phyloP scores from a whole-genome alignment of 1,140 invertebrate species.

The Anastatus disparis region DNA sequence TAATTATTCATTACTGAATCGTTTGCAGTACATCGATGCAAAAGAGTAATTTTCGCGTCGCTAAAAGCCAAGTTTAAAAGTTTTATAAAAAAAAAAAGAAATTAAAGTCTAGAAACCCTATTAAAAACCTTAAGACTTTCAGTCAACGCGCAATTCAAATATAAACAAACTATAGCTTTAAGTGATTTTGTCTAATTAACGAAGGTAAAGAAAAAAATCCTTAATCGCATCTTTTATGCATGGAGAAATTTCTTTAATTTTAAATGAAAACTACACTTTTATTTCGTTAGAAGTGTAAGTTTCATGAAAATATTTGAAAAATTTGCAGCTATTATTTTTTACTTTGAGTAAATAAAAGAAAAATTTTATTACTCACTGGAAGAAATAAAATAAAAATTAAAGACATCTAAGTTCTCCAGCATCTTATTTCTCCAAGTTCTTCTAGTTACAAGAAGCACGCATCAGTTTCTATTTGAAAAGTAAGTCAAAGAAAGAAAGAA shows the following conservation, averaged over 20 bases:
- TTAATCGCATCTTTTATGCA: background rate
- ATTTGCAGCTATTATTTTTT: background rate
- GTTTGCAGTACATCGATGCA: too few species aligned
- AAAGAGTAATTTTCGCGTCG: too few species aligned
- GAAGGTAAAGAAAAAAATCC: background rate
- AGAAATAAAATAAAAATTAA: too few species aligned
- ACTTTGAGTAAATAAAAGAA: background rate
- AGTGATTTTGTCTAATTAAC: background rate
- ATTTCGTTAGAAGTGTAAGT: too few species aligned
- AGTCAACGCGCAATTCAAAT: background rate
- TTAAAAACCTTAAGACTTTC: background rate
- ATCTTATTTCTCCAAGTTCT: background rate
- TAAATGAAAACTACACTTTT: conserved; percentile 3
- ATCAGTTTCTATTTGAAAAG: too few species aligned
- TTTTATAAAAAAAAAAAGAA: too few species aligned
- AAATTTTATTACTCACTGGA: background rate
- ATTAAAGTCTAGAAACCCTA: too few species aligned
- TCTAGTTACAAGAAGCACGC: background rate
- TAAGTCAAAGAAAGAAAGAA: too few species aligned
- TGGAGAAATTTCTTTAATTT: background rate
- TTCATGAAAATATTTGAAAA: too few species aligned
- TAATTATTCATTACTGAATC: too few species aligned
- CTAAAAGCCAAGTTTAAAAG: too few species aligned
- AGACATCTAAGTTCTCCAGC: background rate
- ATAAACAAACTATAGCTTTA: conserved; percentile 4